Conservation (phyloP, 2,797 vertebrate genomes). For the Aeoliscus strigatus region DNA sequence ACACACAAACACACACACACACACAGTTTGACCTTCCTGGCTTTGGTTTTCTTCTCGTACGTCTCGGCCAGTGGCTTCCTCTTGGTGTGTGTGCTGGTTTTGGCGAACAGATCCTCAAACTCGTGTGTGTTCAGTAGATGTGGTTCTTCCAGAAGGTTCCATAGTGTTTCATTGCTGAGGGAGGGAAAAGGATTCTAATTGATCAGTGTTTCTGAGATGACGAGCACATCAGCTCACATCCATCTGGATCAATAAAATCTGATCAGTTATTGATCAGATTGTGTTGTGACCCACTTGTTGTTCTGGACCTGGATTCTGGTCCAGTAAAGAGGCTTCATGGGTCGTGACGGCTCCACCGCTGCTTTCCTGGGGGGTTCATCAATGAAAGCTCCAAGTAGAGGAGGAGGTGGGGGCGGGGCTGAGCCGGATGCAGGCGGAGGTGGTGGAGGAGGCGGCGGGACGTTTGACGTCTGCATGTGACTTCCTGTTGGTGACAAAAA, state of each 20-base stretch:
- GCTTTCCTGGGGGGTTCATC: slow-evolving; percentile 79
- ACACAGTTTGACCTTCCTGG: slow-evolving; percentile 83
- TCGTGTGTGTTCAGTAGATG: slow-evolving; percentile 80
- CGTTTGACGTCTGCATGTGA: slow-evolving; percentile 12
- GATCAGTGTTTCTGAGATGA: too few relatives aligned
- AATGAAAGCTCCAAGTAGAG: slow-evolving; percentile 22
- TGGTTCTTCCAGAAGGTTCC: slow-evolving; percentile 87
- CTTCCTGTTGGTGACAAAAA: slow-evolving; percentile 9
- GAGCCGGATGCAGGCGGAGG: slow-evolving; percentile 47
- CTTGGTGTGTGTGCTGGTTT: slow-evolving; percentile 81
- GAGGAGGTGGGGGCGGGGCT: slow-evolving; percentile 49
- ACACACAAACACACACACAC: slow-evolving; percentile 3
- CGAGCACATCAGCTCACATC: too few relatives aligned
- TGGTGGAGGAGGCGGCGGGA: slow-evolving; percentile 29
- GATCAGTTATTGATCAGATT: too few relatives aligned
- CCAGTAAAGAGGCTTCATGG: slow-evolving; percentile 97
- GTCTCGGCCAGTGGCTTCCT: slow-evolving; percentile 87
- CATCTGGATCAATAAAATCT: too few relatives aligned
- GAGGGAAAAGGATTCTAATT: background rate
- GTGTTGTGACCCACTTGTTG: slow-evolving; percentile 76
- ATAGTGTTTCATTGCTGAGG: slow-evolving; percentile 77
- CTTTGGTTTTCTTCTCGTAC: slow-evolving; percentile 85
- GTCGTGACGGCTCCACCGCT: slow-evolving; percentile 80
- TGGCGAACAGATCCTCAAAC: slow-evolving; percentile 94
- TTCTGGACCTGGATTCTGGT: slow-evolving; percentile 88